Evolutionary conservation across 2,888 invertebrate species (phyloP).

Genomic region (Cantharis nigra): DNA sequence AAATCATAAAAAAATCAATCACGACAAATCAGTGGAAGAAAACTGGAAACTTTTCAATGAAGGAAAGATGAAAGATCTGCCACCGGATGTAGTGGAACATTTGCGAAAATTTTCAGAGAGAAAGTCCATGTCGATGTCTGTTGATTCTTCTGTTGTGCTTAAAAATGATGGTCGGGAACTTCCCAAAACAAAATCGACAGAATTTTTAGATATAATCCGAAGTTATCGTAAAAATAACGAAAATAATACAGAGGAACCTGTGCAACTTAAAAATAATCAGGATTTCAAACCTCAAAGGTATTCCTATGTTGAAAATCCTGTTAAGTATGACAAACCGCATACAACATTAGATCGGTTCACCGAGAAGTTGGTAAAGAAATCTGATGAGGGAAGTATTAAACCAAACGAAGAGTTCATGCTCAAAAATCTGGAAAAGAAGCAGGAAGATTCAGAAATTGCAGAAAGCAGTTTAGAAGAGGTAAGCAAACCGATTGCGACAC

Average conservation of each 20-base stretch:
- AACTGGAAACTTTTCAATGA: constrained; percentile 72
- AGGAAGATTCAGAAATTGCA: constrained; percentile 47
- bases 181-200: constrained; percentile 44
- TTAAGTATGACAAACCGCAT: constrained; percentile 7
- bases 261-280: background rate
- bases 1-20: constrained; percentile 62
- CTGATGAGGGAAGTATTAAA: background rate
- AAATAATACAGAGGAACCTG: constrained; percentile 43
- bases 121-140: constrained; percentile 42
- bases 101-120: constrained; percentile 70
- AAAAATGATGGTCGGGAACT: constrained; percentile 52
- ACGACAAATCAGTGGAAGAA: constrained; percentile 67
- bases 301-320: background rate
- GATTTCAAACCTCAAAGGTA: background rate
- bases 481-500: background rate
- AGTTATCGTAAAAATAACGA: constrained; percentile 53
- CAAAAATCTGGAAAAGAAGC: constrained; percentile 40
- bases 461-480: constrained; percentile 1
- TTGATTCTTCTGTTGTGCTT: constrained; percentile 30
- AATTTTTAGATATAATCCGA: constrained; percentile 58
- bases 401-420: constrained; percentile 32
- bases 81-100: constrained; percentile 60
- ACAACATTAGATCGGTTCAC: constrained; percentile 14
- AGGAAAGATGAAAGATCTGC: constrained; percentile 58
- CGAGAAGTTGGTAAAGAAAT: constrained; percentile 16